A percentile compares a stretch with the other conserved stretches of the same genome.
Conservation (phyloP, 2,113 vertebrate species). For the Illadopsis cleaveri region DNA sequence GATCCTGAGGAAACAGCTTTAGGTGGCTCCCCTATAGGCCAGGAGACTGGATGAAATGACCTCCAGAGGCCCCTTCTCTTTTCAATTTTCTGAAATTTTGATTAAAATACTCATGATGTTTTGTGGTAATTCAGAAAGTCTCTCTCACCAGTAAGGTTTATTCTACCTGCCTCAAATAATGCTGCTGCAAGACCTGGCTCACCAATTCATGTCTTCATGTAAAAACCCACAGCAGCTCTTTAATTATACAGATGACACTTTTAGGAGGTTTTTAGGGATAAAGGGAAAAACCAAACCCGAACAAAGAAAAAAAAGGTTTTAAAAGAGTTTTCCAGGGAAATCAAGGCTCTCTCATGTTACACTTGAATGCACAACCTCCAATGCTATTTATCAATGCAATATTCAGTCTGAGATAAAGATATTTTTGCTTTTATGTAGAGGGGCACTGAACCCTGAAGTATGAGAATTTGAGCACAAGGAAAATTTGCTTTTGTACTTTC, state of each 20-base stretch:
- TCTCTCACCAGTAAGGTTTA: neutral
- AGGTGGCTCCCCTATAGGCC: neutral
- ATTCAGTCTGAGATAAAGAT: neutral
- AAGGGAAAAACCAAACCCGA: neutral
- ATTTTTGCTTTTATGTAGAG: neutral
- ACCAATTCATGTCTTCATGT: neutral
- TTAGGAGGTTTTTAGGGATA: neutral
- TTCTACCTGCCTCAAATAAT: neutral
- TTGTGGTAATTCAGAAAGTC: rapidly evolving
- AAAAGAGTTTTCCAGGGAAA: neutral
- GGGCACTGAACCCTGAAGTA: neutral
- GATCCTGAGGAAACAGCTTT: neutral
- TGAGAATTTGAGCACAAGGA: neutral
- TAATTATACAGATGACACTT: neutral
- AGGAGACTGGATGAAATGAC: neutral
- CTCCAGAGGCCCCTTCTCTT: neutral
- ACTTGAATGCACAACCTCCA: neutral
- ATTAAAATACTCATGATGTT: neutral
- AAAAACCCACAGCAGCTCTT: neutral
- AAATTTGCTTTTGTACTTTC: neutral
- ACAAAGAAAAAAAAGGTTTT: neutral
- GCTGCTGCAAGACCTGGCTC: neutral
- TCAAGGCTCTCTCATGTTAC: neutral
- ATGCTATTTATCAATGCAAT: neutral
- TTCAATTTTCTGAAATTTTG: neutral